Evolutionary conservation across 2,797 vertebrate species (phyloP).

Genomic region (Halcyon chelicuti): DNA sequence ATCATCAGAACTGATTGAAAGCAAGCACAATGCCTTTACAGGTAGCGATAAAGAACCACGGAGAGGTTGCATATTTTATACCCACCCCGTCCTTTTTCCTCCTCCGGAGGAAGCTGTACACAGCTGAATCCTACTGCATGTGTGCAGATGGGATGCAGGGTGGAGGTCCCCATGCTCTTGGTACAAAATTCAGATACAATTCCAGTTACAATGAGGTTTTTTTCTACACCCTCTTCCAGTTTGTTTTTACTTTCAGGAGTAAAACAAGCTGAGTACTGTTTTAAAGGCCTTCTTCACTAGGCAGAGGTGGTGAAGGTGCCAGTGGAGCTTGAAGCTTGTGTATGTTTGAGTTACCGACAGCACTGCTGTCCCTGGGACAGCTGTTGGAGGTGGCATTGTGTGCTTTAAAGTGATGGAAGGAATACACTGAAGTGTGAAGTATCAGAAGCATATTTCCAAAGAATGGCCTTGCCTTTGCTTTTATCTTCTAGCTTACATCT

Average conservation of each 20-base stretch:
- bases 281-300: not conserved
- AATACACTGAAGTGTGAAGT: not conserved
- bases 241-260: not conserved
- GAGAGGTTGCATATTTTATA: not conserved
- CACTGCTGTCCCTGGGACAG: not conserved
- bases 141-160: not conserved
- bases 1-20: slow-evolving; percentile 47
- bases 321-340: not conserved
- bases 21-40: slow-evolving; percentile 53
- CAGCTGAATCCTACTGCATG: not conserved
- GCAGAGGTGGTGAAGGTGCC: not conserved
- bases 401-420: not conserved
- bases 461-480: not conserved
- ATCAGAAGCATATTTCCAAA: not conserved
- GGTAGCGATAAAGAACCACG: not conserved
- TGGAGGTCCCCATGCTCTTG: not conserved
- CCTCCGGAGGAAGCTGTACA: not conserved
- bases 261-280: not conserved
- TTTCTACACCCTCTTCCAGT: not conserved
- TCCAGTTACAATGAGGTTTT: not conserved
- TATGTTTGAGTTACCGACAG: not conserved
- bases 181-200: not conserved
- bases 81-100: not conserved
- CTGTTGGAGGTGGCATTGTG: not conserved
- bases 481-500: not conserved